Evolutionary conservation across 2,888 invertebrate species (phyloP).

Genomic region (Phymatocera aterrima): DNA sequence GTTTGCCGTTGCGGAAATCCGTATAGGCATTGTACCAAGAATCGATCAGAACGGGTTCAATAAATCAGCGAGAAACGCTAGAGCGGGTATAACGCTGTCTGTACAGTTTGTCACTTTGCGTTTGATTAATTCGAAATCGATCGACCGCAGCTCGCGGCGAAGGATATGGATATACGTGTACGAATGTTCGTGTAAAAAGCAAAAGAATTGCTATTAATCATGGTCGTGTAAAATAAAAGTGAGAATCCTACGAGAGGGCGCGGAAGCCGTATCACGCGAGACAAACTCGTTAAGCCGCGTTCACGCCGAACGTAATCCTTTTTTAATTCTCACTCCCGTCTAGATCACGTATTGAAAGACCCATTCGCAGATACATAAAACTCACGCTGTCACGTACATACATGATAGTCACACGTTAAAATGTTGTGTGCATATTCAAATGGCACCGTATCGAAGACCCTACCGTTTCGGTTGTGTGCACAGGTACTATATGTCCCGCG

Average conservation of each 20-base stretch:
- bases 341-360: background rate
- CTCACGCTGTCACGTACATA: background rate
- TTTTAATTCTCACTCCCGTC: background rate
- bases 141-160: constrained; percentile 9
- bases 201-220: constrained; percentile 45
- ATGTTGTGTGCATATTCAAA: background rate
- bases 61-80: constrained; percentile 23
- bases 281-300: constrained; percentile 30
- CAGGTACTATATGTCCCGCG: background rate
- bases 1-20: background rate
- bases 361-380: background rate
- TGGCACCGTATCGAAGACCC: background rate
- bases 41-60: constrained; percentile 40
- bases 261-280: constrained; percentile 38
- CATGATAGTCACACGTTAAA: background rate
- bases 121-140: constrained; percentile 44
- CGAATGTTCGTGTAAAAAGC: constrained; percentile 31
- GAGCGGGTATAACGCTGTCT: background rate
- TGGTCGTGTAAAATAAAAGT: constrained; percentile 45
- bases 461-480: background rate
- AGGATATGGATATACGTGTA: constrained; percentile 23
- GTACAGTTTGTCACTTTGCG: constrained; percentile 44
- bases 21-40: constrained; percentile 17
- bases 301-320: constrained; percentile 23
- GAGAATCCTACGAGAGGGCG: constrained; percentile 39